phyloP scores from a whole-genome alignment of 2,797 vertebrate species.

The Notolepis coatsorum region DNA sequence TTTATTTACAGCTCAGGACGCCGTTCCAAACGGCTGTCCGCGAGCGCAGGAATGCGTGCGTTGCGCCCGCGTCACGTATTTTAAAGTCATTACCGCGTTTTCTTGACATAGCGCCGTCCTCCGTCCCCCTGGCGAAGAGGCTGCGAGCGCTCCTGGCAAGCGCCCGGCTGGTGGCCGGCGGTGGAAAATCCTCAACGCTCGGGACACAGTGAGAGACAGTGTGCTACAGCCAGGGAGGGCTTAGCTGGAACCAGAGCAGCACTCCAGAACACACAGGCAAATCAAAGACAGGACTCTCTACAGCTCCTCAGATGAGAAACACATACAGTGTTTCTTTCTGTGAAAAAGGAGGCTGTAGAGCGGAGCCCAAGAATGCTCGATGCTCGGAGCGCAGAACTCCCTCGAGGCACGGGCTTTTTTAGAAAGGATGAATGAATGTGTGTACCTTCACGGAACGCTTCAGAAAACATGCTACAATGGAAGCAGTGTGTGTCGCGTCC shows the following conservation, averaged over 20 bases:
- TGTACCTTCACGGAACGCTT: not conserved
- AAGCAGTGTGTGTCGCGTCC: slow-evolving; percentile 45
- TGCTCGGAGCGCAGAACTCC: slow-evolving; percentile 4
- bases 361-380: slow-evolving; percentile 1
- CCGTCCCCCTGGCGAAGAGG: slow-evolving; percentile 51
- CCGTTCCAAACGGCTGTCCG: slow-evolving; percentile 72
- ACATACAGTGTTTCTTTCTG: slow-evolving; percentile 27
- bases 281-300: slow-evolving; percentile 42
- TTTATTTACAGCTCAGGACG: slow-evolving; percentile 79
- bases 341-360: slow-evolving; percentile 22
- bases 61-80: slow-evolving; percentile 46
- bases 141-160: slow-evolving; percentile 52
- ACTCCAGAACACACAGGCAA: slow-evolving; percentile 32
- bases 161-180: slow-evolving; percentile 31
- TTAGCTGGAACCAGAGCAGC: slow-evolving; percentile 41
- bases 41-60: slow-evolving; percentile 60
- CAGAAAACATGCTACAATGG: slow-evolving; percentile 39
- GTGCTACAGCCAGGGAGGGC: slow-evolving; percentile 46
- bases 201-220: slow-evolving; percentile 44
- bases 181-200: slow-evolving; percentile 18
- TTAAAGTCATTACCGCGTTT: slow-evolving; percentile 73
- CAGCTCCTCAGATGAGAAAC: slow-evolving; percentile 36
- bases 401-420: slow-evolving; percentile 20
- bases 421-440: slow-evolving; percentile 35
- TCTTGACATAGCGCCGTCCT: slow-evolving; percentile 52